phyloP scores from a whole-genome alignment of 1,140 invertebrate species.

The Plodia interpunctella region DNA sequence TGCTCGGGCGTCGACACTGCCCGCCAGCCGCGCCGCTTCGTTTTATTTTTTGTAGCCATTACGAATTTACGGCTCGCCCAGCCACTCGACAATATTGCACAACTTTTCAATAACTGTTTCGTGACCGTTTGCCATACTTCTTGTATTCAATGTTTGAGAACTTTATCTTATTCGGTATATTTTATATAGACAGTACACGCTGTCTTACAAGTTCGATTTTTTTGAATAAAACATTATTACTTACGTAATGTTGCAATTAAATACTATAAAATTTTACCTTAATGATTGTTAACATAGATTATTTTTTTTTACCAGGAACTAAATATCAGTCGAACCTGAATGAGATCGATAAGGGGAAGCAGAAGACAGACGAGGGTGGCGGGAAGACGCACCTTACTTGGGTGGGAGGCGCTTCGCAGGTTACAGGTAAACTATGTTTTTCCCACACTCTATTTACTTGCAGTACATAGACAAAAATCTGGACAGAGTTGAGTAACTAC shows the following conservation, averaged over 20 bases:
- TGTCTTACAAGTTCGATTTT: neutral
- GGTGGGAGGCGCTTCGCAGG: constrained; percentile 66
- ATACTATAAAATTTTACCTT: no score
- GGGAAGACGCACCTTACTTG: constrained; percentile 69
- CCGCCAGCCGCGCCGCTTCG: constrained; percentile 31
- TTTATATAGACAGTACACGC: constrained; percentile 9
- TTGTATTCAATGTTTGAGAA: constrained; percentile 52
- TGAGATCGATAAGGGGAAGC: constrained; percentile 70
- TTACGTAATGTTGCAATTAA: no score
- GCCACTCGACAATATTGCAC: constrained; percentile 71
- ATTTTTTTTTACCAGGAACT: constrained; percentile 43
- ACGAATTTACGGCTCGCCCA: constrained; percentile 67
- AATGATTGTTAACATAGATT: no score
- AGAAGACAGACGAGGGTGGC: constrained; percentile 69
- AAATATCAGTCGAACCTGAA: constrained; percentile 71
- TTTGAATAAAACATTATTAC: no score
- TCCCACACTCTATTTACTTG: constrained; percentile 10
- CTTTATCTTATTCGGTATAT: constrained; percentile 7
- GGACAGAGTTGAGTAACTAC: no score
- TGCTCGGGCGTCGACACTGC: constrained; percentile 36
- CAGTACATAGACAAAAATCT: neutral
- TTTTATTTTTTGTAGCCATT: constrained; percentile 73
- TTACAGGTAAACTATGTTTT: constrained; percentile 49
- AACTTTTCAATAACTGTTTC: constrained; percentile 71
- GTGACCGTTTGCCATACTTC: constrained; percentile 36